These are phyloP conservation scores for Tyrannus savana DNA, from an alignment of 2,113 vertebrate genomes.

Conservation along the genomic window DNA sequence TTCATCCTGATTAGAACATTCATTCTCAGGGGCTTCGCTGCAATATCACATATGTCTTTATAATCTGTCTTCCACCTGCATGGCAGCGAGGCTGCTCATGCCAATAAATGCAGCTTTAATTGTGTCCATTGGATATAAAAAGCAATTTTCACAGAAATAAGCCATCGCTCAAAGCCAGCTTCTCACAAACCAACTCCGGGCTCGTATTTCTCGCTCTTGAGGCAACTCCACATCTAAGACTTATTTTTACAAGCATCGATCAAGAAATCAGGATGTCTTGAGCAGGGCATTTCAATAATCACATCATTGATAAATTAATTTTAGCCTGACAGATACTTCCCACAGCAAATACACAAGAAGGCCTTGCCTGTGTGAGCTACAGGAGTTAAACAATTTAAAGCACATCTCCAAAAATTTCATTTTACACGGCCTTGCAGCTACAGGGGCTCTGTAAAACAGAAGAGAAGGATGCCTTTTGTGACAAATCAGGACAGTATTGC, in stretches of 20 bases:
- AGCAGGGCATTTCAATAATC: not conserved
- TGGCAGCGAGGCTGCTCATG: not conserved
- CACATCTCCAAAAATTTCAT: not conserved
- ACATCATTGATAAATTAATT: not conserved
- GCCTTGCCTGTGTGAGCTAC: not conserved
- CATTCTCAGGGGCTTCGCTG: constrained; percentile 6
- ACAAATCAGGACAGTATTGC: not conserved
- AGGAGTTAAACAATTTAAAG: not conserved
- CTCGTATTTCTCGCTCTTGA: not conserved
- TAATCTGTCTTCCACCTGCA: constrained; percentile 29
- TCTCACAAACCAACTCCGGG: not conserved
- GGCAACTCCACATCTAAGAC: not conserved
- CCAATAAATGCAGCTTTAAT: constrained; percentile 42
- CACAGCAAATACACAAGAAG: not conserved
- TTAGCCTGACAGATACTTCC: not conserved
- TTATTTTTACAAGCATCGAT: not conserved
- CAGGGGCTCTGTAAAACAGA: not conserved
- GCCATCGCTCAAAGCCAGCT: constrained; percentile 3
- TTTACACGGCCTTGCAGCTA: not conserved
- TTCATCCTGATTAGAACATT: constrained; percentile 13
- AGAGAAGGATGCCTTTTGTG: not conserved
- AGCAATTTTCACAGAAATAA: constrained; percentile 25
- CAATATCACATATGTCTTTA: not conserved
- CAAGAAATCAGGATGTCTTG: not conserved
- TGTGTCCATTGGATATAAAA: not conserved